A percentile compares a stretch with the other conserved stretches of the same genome.
Conservation (phyloP, 2,888 invertebrate genomes). For the Alloplasta piceator region DNA sequence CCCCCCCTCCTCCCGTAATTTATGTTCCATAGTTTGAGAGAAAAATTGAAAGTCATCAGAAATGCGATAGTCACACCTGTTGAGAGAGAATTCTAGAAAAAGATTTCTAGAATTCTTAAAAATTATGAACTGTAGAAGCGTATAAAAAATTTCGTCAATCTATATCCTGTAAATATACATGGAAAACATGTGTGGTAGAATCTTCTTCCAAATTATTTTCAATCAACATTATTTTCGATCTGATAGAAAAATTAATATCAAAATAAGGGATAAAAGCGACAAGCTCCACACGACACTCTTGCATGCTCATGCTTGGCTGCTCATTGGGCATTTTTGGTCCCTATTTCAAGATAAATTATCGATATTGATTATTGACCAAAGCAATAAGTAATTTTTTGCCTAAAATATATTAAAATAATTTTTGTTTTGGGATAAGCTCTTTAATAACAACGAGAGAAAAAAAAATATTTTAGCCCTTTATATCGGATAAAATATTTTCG, state of each 20-base stretch:
- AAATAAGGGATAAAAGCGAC: slow-evolving; percentile 64
- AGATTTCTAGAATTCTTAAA: not conserved
- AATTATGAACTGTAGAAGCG: not conserved
- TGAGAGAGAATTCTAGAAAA: too few species aligned
- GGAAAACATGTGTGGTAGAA: too few species aligned
- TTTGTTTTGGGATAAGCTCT: too few species aligned
- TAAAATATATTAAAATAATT: too few species aligned
- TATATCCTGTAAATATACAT: slow-evolving; percentile 25
- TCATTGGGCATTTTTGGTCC: slow-evolving; percentile 46
- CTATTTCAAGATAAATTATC: too few species aligned
- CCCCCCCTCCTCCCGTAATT: not conserved
- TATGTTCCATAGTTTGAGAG: not conserved
- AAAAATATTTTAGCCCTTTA: too few species aligned
- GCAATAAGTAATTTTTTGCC: too few species aligned
- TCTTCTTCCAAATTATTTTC: too few species aligned
- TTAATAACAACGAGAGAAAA: too few species aligned
- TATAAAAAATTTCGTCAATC: not conserved
- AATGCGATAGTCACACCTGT: slow-evolving; percentile 17
- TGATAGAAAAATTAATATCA: not conserved
- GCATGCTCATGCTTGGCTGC: slow-evolving; percentile 76
- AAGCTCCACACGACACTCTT: slow-evolving; percentile 69
- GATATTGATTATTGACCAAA: too few species aligned
- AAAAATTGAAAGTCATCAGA: not conserved
- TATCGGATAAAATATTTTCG: too few species aligned
- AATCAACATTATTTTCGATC: too few species aligned